phyloP scores from a whole-genome alignment of 2,888 invertebrate genomes.

The Macrophya alboannulata region DNA sequence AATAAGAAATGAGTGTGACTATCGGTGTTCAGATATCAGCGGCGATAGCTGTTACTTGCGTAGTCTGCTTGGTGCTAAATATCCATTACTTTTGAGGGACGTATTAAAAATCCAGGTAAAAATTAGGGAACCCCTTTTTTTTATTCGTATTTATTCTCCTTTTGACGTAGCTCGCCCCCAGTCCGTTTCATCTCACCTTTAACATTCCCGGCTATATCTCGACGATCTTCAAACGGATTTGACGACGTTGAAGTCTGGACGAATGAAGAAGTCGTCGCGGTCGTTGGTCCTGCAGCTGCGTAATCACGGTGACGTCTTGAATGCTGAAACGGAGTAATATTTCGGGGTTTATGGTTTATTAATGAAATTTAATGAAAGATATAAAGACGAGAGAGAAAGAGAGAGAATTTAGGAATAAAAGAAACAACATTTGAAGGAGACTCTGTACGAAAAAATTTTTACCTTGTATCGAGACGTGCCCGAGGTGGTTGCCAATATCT shows the following conservation, averaged over 20 bases:
- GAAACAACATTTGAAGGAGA: no score
- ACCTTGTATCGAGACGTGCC: slow-evolving; percentile 69
- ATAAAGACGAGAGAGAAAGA: no score
- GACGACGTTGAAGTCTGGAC: slow-evolving; percentile 50
- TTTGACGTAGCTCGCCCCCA: neutral
- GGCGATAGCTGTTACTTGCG: slow-evolving; percentile 59
- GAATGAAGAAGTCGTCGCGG: neutral
- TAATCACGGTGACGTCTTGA: slow-evolving; percentile 68
- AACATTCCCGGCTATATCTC: neutral
- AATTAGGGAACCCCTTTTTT: no score
- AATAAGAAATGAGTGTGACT: neutral
- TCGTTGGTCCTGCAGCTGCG: slow-evolving; percentile 8
- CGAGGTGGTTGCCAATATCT: slow-evolving; percentile 62
- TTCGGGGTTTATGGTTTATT: neutral
- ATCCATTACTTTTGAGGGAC: slow-evolving; percentile 20
- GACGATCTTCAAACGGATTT: slow-evolving; percentile 50
- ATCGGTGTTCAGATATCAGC: slow-evolving; percentile 57
- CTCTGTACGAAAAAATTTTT: slow-evolving; percentile 32
- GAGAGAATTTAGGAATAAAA: no score
- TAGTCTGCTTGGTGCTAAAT: slow-evolving; percentile 56
- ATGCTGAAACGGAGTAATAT: slow-evolving; percentile 71
- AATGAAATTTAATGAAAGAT: no score
- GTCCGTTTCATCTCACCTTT: slow-evolving; percentile 38
- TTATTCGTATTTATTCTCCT: neutral
- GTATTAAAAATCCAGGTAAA: neutral